These are phyloP conservation scores for Habropoda laboriosa DNA, from an alignment of 1,140 invertebrate species.

Conservation along the genomic window DNA sequence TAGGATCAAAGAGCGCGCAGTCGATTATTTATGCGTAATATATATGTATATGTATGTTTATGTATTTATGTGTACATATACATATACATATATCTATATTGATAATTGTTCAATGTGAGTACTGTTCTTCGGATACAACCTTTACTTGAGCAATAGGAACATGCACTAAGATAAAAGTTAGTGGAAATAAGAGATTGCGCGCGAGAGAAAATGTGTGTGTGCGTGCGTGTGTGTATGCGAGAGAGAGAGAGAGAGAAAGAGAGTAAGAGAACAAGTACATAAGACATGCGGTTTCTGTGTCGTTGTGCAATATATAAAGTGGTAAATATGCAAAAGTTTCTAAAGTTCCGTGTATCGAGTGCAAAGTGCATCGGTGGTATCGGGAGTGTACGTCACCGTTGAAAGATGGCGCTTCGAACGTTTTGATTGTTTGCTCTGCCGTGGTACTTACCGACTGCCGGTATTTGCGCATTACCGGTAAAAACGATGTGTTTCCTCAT, in stretches of 20 bases:
- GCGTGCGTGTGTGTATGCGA: no score
- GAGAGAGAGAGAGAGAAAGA: slow-evolving; percentile 16
- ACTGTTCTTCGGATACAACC: slow-evolving; percentile 78
- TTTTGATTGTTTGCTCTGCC: slow-evolving; percentile 1
- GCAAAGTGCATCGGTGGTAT: slow-evolving; percentile 11
- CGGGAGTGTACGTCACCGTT: neutral
- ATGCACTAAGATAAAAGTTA: neutral
- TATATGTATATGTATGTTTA: slow-evolving; percentile 65
- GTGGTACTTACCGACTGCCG: slow-evolving; percentile 25
- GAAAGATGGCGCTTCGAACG: slow-evolving; percentile 53
- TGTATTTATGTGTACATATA: no score
- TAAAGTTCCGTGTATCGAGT: slow-evolving; percentile 43
- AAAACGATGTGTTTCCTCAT: slow-evolving; percentile 15
- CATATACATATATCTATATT: slow-evolving; percentile 76
- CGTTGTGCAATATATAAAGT: slow-evolving; percentile 38
- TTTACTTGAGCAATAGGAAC: slow-evolving; percentile 60
- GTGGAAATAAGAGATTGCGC: slow-evolving; percentile 23
- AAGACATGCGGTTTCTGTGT: slow-evolving; percentile 58
- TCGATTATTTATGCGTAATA: slow-evolving; percentile 79
- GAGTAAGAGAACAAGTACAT: slow-evolving; percentile 6
- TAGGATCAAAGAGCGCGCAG: slow-evolving; percentile 76
- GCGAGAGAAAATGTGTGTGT: slow-evolving; percentile 10
- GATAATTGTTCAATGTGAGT: slow-evolving; percentile 76
- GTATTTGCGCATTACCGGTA: neutral
- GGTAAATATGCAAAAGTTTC: slow-evolving; percentile 33